A percentile compares a stretch with the other conserved stretches of the same genome.
phyloP scores from a whole-genome alignment of 2,113 vertebrate species.

The Stictonetta naevosa region DNA sequence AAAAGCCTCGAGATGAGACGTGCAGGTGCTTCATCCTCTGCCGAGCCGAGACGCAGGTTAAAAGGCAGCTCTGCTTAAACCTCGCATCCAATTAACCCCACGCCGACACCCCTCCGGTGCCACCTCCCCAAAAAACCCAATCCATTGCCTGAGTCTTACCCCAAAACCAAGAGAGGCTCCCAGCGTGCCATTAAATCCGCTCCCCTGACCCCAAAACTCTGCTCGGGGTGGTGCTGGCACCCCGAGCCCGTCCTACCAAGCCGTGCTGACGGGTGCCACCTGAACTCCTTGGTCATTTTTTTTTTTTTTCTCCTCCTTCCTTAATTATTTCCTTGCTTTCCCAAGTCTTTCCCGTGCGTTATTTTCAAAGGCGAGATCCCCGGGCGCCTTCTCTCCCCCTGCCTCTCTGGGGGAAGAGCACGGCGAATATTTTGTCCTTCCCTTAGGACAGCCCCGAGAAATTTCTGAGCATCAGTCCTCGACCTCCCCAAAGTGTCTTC shows the following conservation, averaged over 20 bases:
- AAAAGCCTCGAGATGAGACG: neutral
- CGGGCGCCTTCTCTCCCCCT: neutral
- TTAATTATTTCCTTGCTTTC: neutral
- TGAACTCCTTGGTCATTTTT: neutral
- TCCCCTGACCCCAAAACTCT: neutral
- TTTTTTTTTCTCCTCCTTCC: too few relatives aligned
- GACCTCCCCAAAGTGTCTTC: neutral
- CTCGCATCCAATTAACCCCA: neutral
- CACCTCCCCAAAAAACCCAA: neutral
- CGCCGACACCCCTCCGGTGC: rapidly evolving
- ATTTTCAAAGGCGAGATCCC: neutral
- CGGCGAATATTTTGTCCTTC: neutral
- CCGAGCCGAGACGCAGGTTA: neutral
- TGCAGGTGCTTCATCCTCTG: neutral
- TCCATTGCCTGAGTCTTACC: neutral
- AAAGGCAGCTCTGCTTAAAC: neutral
- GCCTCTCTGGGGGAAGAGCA: neutral
- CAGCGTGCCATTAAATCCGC: too few relatives aligned
- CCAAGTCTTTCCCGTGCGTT: neutral
- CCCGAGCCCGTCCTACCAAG: rapidly evolving
- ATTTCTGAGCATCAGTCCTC: neutral
- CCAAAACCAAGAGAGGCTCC: neutral
- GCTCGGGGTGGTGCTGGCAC: rapidly evolving
- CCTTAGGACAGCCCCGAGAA: neutral
- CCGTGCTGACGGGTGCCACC: neutral